Evolutionary conservation across 2,888 invertebrate genomes (phyloP), one percentile per base, ranked within the genome.

Genomic region (Lithophane semibrunnea): DNA sequence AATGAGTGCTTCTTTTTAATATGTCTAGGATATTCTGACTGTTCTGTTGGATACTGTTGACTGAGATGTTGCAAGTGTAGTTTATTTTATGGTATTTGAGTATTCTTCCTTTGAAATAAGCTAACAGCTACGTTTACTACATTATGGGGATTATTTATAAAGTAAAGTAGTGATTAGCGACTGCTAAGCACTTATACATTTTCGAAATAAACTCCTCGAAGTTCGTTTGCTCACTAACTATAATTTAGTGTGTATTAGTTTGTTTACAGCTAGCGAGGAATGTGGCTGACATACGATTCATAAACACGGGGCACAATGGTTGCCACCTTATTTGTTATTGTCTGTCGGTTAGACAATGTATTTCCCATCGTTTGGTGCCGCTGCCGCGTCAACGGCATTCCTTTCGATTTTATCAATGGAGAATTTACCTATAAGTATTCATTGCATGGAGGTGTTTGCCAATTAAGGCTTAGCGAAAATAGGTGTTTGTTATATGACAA

Each of bases 301-400:
- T 91, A 93, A 94, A 93, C 91, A 93, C 80, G 80, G 77, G 74
- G 75, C 70, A 91, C 90, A 92, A 92, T 91, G 79, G 90, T 70
- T 70, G 80, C 77, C 85, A 73, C 83, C 79, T 82, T 66, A 77
- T 65, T 80, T 79, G 84, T 86, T 83, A 88, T 88, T 89, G 88
- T 89, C 84, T 82, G 81, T 74, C 84, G 86, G 82, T 73, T 73
- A 80, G 77, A 86, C 84, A 88, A 83, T 88, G 80, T 70, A 74
- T 75, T 90, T 89, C 88, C 86, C 90, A 89, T 85, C 82, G 54
- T 77, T 63, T 21, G 77, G 54, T n/a, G 63, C 8, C 68, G 42
- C 9, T n/a, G 60, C 5, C 68, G 42, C 12, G 24, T 72, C 64
- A 79, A 76, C 18, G 49, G 61, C 67, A 77, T 83, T 74, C 77